Base-by-base conservation (phyloP, 1,140 invertebrate genomes). In the Bombus fervidus region DNA sequence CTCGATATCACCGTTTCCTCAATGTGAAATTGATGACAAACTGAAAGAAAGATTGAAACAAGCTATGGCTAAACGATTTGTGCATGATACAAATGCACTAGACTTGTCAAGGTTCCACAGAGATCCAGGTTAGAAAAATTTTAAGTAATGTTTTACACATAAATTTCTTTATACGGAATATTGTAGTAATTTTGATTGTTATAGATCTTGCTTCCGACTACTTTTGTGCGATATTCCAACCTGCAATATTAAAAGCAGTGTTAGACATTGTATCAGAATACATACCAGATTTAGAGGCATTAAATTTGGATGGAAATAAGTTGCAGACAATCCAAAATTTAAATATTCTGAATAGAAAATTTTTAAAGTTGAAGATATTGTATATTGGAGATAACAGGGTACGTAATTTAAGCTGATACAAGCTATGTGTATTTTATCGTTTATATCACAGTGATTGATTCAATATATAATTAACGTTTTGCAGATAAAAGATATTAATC, bases 281-380 rank as follows among this genome's bases (percentile, higher is more conserved):
- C 92, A 98, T 98, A 92, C 98, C 98, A 1, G 96, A 97, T 91
- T 95, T 99, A 68, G 96, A 97, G 92, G 97, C 97, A 1, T 93
- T 99, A 13, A 98, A 98, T 96, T 95, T 99, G 3, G 97, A 97
- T 92, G 96, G 97, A 66, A 99, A 99, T 93, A 97, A 97, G 93
- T 93, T 99, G 1, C 93, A 96, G 86, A 95, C 95, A 18, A 94
- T 98, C 57, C 96, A 97, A 72, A 96, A 96, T 83, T 94, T 99
- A 62, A 96, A 95, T 86, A 93, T 96, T 6, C 88, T 98, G 12
- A 93, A 95, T 12, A 95, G 95, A 37, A 97, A 97, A 83, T 96
- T 98, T 83, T 96, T 97, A 12, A 96, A 97, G 89, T 93, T 99
- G 5, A 98, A 97, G 92, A 97, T 98, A 81, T 95, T 99, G 5